Conservation (phyloP, 2,888 invertebrate genomes). For the Latrodectus elegans region DNA sequence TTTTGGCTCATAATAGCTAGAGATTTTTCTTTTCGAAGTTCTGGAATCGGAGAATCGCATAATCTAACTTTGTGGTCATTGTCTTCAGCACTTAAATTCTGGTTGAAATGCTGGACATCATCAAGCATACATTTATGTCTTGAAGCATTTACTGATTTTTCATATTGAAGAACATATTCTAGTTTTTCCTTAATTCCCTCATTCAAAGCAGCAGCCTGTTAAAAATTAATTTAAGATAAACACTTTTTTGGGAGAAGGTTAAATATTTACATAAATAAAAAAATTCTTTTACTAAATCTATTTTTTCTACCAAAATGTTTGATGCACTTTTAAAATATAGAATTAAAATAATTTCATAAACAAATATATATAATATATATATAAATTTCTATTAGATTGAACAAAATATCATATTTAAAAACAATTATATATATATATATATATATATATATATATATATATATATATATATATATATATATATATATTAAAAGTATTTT, state of each 20-base stretch:
- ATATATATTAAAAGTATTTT: too few species aligned
- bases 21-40: constrained; percentile 79
- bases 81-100: neutral
- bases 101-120: constrained; percentile 46
- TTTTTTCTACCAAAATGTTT: too few species aligned
- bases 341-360: too few species aligned
- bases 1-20: constrained; percentile 83
- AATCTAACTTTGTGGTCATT: neutral
- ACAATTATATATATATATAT: too few species aligned
- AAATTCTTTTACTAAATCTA: too few species aligned
- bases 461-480: too few species aligned
- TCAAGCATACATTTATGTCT: constrained; percentile 46
- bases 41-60: constrained; percentile 3
- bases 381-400: too few species aligned
- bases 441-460: too few species aligned
- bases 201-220: constrained; percentile 16
- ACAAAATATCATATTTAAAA: too few species aligned
- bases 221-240: neutral
- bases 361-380: too few species aligned
- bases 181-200: constrained; percentile 40
- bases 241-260: neutral
- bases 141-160: neutral
- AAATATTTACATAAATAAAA: too few species aligned
- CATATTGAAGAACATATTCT: constrained; percentile 35
- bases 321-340: too few species aligned